phyloP scores from a whole-genome alignment of 1,140 invertebrate genomes.

The Bombus sibiricus region DNA sequence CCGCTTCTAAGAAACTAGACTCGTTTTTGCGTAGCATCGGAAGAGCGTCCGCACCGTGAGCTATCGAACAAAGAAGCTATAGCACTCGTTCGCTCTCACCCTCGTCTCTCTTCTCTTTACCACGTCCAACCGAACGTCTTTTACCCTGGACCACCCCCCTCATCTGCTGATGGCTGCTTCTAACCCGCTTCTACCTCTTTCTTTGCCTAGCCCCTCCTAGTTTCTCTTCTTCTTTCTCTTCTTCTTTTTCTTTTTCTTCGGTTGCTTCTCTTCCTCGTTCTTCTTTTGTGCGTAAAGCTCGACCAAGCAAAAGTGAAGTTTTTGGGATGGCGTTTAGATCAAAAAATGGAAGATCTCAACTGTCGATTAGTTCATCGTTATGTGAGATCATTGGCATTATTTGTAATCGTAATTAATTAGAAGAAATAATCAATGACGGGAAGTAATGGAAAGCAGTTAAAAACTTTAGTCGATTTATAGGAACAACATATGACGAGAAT shows the following conservation, averaged over 20 bases:
- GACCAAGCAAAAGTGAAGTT: not conserved
- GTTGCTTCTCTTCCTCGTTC: not conserved
- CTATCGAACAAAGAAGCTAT: slow-evolving; percentile 79
- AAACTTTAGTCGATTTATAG: no score
- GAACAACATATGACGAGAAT: no score
- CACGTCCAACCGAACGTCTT: slow-evolving; percentile 28
- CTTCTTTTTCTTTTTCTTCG: not conserved
- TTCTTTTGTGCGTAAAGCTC: not conserved
- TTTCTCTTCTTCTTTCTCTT: not conserved
- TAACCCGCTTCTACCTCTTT: not conserved
- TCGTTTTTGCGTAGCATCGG: slow-evolving; percentile 78
- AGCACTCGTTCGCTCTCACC: slow-evolving; percentile 51
- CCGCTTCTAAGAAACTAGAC: slow-evolving; percentile 83
- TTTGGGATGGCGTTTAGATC: no score
- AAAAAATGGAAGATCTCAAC: no score
- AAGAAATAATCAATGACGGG: no score
- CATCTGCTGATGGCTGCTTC: slow-evolving; percentile 8
- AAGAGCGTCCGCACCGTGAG: slow-evolving; percentile 72
- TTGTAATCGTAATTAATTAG: no score
- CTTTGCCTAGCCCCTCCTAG: not conserved
- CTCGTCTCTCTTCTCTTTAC: slow-evolving; percentile 19
- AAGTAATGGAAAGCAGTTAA: no score
- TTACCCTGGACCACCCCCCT: slow-evolving; percentile 27
- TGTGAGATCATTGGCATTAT: no score
- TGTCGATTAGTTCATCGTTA: no score